These are phyloP conservation scores for Nemotelus pantherinus DNA, from an alignment of 2,888 invertebrate genomes.

Conservation along the genomic window DNA sequence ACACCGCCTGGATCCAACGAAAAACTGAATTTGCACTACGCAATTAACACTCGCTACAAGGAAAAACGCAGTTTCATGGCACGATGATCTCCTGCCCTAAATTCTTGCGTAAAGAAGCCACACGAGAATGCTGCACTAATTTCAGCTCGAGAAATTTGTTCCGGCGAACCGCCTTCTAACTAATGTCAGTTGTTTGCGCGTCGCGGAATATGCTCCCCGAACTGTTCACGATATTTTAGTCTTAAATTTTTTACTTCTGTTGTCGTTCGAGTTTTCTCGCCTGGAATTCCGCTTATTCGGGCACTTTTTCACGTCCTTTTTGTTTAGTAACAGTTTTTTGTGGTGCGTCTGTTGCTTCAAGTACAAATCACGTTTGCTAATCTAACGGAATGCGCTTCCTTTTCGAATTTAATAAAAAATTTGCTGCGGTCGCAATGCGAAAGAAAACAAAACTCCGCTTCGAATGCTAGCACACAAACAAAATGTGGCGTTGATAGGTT, in stretches of 20 bases:
- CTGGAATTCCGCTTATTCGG: background rate
- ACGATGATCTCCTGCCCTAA: background rate
- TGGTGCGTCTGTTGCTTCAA: background rate
- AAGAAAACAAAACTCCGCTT: slow-evolving; percentile 31
- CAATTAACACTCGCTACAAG: background rate
- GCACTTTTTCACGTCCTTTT: background rate
- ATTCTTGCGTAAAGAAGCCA: background rate
- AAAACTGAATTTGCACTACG: slow-evolving; percentile 12
- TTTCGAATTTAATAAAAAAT: slow-evolving; percentile 8
- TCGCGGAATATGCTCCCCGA: slow-evolving; percentile 25
- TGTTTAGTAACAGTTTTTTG: background rate
- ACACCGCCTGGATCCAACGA: background rate
- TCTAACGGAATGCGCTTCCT: slow-evolving; percentile 2
- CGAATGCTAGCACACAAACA: slow-evolving; percentile 28
- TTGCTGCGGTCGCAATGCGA: background rate
- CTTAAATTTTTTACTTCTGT: background rate
- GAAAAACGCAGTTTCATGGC: slow-evolving; percentile 23
- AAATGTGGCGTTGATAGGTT: background rate
- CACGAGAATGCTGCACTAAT: slow-evolving; percentile 10
- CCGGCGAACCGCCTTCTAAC: slow-evolving; percentile 10
- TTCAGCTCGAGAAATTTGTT: slow-evolving; percentile 10
- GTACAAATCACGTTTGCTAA: slow-evolving; percentile 2
- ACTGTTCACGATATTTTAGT: slow-evolving; percentile 2
- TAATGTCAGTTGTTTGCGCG: background rate
- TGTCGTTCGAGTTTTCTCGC: background rate